Percentiles rank a stretch among this genome's conserved stretches.
These are phyloP conservation scores for Thermophis baileyi DNA, from an alignment of 2,113 vertebrate species.

Conservation along the genomic window DNA sequence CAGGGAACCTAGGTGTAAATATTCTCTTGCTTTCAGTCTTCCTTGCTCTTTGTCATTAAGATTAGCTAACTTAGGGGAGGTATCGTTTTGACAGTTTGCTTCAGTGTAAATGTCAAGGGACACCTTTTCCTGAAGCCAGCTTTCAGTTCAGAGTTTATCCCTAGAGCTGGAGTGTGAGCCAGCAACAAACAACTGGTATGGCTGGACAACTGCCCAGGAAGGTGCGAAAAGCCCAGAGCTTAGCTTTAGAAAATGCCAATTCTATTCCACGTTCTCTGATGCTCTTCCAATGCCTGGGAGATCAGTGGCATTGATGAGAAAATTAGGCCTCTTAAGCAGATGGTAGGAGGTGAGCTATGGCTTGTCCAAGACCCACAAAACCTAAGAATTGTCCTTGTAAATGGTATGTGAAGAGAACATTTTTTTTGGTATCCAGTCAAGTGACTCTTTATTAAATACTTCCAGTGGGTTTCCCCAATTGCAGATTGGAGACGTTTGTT, in stretches of 20 bases:
- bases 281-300: background rate
- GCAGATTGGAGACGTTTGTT: background rate
- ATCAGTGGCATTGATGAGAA: background rate
- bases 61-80: background rate
- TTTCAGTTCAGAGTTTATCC: background rate
- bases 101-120: background rate
- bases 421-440: background rate
- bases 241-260: background rate
- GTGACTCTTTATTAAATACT: background rate
- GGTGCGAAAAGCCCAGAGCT: background rate
- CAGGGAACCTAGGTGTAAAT: background rate
- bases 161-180: background rate
- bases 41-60: background rate
- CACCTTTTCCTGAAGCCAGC: background rate
- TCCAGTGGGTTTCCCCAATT: background rate
- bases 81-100: background rate
- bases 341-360: background rate
- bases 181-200: background rate
- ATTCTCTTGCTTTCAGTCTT: background rate
- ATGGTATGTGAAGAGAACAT: background rate
- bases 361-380: background rate
- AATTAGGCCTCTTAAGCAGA: background rate
- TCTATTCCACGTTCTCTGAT: background rate
- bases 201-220: background rate
- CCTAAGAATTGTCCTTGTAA: background rate